Base-by-base conservation (phyloP, 2,888 invertebrate genomes). In the Pilophorus perplexus region DNA sequence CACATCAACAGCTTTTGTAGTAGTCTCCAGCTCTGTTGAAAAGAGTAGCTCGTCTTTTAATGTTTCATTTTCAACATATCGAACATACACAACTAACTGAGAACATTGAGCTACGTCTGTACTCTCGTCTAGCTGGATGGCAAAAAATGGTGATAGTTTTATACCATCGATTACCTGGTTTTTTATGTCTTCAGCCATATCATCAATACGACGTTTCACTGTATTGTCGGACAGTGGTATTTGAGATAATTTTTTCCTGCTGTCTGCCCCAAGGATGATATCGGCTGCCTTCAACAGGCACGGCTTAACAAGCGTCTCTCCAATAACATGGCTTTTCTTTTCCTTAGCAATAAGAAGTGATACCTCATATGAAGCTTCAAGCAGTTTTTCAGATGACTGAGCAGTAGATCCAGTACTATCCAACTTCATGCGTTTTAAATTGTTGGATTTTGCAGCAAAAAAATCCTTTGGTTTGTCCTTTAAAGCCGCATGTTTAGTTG, bases 371-470 rank as follows among this genome's bases (percentile, higher is more conserved):
- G 40, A 40, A 40, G 40, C 40, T 40, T 40, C 40, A 40, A 40
- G 40, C 40, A 40, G 14, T 40, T 3, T 40, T 40, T 14, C 14
- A 40, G 40, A 40, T 40, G 40, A 40, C 40, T 40, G 40, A 40
- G 40, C 40, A 40, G 40, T 16, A 40, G 40, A 40, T 40, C 40
- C 40, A 40, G 40, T 40, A 16, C 46, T 22, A 46, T 46, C 46
- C 20, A 46, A 46, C 46, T 46, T 46, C 46, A 46, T 46, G 46
- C 46, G 46, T 22, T 46, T 46, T 46, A 46, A 46, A 46, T 46
- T 46, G 18, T 46, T 46, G 20, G 46, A 46, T 46, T 46, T 46
- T 46, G 46, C 46, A 46, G 46, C 46, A 22, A 46, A 46, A 46
- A 33, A 33, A 33, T 33, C 33, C 33, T 33, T 33, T 33, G 33